Percentiles rank a stretch among this genome's conserved stretches.
phyloP scores from a whole-genome alignment of 1,140 invertebrate genomes.

The Cephus cinctus region DNA sequence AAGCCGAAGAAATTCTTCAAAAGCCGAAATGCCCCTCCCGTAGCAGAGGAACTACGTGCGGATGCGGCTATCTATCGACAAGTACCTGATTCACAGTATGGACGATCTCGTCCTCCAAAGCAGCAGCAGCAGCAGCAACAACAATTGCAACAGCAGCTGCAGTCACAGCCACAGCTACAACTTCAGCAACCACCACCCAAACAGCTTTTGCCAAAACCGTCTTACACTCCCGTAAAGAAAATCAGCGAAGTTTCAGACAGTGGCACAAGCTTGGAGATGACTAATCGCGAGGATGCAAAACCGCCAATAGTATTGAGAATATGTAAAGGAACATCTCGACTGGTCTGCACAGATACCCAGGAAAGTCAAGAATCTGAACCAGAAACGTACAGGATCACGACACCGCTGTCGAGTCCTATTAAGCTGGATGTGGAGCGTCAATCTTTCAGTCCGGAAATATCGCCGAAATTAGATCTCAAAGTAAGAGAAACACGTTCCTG shows the following conservation, averaged over 20 bases:
- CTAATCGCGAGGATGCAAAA: conserved; percentile 53
- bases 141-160: conserved; percentile 36
- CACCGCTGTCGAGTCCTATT: conserved; percentile 32
- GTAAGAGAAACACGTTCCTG: conserved; percentile 18
- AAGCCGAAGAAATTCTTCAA: conserved; percentile 92
- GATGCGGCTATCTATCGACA: conserved; percentile 56
- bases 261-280: conserved; percentile 19
- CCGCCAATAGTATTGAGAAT: conserved; percentile 69
- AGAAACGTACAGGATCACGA: conserved; percentile 45
- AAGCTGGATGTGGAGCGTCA: conserved; percentile 37
- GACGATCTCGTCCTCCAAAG: conserved; percentile 31
- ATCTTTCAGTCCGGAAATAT: conserved; percentile 21
- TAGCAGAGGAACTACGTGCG: conserved; percentile 44
- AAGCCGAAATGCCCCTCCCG: conserved; percentile 69
- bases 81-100: conserved; percentile 48
- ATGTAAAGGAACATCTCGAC: conserved; percentile 63
- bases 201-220: conserved; percentile 18
- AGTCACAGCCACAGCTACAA: conserved; percentile 40
- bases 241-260: conserved; percentile 26
- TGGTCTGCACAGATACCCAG: conserved; percentile 49
- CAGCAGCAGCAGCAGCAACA: conserved; percentile 38
- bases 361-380: conserved; percentile 33
- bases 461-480: conserved; percentile 29
- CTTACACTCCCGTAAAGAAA: conserved; percentile 26
- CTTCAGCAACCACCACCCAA: conserved; percentile 14